Conservation (phyloP, 2,797 vertebrate genomes). For the Synaphobranchus kaupii region DNA sequence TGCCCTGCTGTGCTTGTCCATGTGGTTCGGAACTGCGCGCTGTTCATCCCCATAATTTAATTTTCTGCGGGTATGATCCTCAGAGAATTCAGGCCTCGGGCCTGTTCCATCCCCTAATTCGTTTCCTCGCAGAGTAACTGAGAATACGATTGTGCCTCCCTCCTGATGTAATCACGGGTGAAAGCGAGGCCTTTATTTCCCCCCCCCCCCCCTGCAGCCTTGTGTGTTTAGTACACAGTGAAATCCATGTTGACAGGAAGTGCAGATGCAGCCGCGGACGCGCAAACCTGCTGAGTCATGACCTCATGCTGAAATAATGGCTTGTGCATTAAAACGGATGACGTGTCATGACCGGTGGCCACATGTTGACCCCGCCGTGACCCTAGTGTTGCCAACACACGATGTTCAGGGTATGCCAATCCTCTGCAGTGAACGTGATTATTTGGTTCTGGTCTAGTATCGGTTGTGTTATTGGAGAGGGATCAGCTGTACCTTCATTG, state of each 20-base stretch:
- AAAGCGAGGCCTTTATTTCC: constrained; percentile 15
- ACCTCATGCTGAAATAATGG: not conserved
- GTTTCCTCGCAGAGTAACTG: constrained; percentile 16
- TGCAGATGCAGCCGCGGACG: not conserved
- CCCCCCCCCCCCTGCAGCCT: not conserved
- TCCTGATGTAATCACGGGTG: constrained; percentile 28
- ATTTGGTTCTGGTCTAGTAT: not conserved
- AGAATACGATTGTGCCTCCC: not conserved
- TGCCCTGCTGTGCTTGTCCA: constrained; percentile 30
- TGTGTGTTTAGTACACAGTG: not conserved
- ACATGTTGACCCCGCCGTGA: not conserved
- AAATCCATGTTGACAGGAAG: not conserved
- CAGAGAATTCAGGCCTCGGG: constrained; percentile 30
- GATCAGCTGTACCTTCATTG: constrained; percentile 14
- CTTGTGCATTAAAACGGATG: not conserved
- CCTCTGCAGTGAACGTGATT: not conserved
- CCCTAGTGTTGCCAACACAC: not conserved
- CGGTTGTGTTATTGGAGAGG: not conserved
- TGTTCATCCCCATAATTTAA: constrained; percentile 43
- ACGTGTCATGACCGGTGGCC: not conserved
- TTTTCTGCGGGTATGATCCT: constrained; percentile 40
- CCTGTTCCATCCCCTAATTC: constrained; percentile 18
- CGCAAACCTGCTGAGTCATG: not conserved
- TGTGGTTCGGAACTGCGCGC: constrained; percentile 18
- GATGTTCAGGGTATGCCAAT: not conserved